These are phyloP conservation scores for Bactericera cockerelli DNA, from an alignment of 1,140 invertebrate genomes.

Conservation along the genomic window DNA sequence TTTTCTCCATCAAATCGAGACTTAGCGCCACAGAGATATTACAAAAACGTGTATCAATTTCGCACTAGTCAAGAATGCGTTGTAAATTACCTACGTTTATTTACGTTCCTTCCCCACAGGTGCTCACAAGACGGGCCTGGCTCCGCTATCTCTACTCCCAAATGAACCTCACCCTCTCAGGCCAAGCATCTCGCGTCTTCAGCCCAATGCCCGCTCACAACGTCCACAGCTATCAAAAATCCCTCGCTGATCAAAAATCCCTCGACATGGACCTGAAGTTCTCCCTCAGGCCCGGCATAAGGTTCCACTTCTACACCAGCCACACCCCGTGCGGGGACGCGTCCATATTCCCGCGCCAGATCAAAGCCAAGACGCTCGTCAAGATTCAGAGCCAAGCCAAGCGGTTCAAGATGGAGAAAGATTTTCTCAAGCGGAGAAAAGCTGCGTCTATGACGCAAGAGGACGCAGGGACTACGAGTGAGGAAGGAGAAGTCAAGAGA, in stretches of 20 bases:
- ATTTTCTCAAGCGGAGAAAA: constrained; percentile 5
- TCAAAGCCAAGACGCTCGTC: constrained; percentile 18
- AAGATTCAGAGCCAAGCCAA: constrained; percentile 20
- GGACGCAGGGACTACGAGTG: too few relatives aligned
- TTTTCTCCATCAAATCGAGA: too few relatives aligned
- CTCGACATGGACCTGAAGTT: not conserved
- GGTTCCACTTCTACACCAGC: constrained; percentile 74
- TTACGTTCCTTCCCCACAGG: not conserved
- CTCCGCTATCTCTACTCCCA: constrained; percentile 1
- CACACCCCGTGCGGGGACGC: constrained; percentile 89
- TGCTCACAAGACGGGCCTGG: not conserved
- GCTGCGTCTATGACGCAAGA: too few relatives aligned
- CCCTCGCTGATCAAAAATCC: constrained; percentile 24
- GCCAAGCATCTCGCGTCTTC: constrained; percentile 3
- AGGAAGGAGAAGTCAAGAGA: too few relatives aligned
- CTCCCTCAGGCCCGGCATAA: constrained; percentile 34
- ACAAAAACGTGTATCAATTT: too few relatives aligned
- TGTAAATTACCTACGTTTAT: too few relatives aligned
- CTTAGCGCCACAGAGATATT: too few relatives aligned
- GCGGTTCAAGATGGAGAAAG: constrained; percentile 9
- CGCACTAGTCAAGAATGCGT: too few relatives aligned
- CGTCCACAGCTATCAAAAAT: too few relatives aligned
- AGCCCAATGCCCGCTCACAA: not conserved
- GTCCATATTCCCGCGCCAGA: constrained; percentile 47
- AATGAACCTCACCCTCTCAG: not conserved